phyloP scores from a whole-genome alignment of 2,113 vertebrate species.

The Corythaixoides concolor region DNA sequence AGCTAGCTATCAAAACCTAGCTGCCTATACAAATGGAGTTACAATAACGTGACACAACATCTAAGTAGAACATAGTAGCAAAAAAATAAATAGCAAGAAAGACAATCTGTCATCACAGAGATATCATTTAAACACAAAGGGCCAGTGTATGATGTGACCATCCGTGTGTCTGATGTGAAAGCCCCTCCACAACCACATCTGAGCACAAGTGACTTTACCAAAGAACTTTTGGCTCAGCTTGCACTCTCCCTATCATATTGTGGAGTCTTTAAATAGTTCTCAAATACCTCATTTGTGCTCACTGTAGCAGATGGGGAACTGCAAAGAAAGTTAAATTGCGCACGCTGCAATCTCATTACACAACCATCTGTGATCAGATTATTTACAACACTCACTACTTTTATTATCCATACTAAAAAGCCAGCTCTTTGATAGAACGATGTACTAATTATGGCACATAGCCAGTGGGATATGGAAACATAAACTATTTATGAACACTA shows the following conservation, averaged over 20 bases:
- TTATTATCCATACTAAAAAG: slow-evolving; percentile 2
- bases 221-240: background rate
- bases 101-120: background rate
- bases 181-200: background rate
- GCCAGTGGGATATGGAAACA: background rate
- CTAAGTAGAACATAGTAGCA: background rate
- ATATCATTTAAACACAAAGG: background rate
- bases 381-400: slow-evolving; percentile 30
- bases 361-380: slow-evolving; percentile 27
- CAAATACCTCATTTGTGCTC: background rate
- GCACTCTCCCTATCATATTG: background rate
- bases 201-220: background rate
- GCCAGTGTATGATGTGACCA: background rate
- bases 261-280: slow-evolving; percentile 5
- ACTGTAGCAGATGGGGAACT: slow-evolving; percentile 17
- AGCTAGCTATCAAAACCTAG: background rate
- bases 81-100: background rate
- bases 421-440: background rate
- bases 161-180: background rate
- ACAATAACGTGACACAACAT: background rate
- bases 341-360: background rate
- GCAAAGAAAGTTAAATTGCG: slow-evolving; percentile 31
- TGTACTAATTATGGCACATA: background rate
- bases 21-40: background rate
- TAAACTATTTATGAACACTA: background rate